Evolutionary conservation across 2,888 invertebrate species (phyloP), one percentile per base, ranked within the genome.

Genomic region (Bembecia ichneumoniformis): DNA sequence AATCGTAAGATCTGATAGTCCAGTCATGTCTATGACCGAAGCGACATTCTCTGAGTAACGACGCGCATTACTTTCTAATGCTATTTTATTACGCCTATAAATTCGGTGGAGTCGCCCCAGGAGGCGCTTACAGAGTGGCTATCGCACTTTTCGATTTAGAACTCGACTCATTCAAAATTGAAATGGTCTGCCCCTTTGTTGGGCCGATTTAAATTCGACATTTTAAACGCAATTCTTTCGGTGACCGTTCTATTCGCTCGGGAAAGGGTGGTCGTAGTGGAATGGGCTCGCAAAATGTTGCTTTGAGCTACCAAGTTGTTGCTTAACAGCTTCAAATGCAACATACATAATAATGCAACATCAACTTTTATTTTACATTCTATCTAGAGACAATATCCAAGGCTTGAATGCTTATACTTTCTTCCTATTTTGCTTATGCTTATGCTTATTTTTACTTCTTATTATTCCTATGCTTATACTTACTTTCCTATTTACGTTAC

Each of bases 21-120:
- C 17, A 14, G 28, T 43, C 51, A 45, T 45, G 47, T 47, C 43
- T 49, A 46, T 49, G 47, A 47, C 45, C 52, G 47, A 28, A 45
- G 46, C 48, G 34, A 51, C 47, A 40, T 35, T 47, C 48, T 36
- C 47, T 50, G 51, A 52, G 58, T 58, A 59, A 58, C 57, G 50
- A 56, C 52, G 50, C 50, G 48, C 61, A 63, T 68, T 71, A 73
- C 73, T 67, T 73, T 71, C 73, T 71, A 76, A 75, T 74, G 69
- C 72, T 63, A 64, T 74, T 83, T 84, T 84, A 86, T 84, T 79
- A 68, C 78, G 68, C 65, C 80, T 68, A 83, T 86, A 86, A 86
- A 84, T 82, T 74, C 73, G 70, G 71, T 66, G 65, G 79, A 79
- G 56, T 75, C 78, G 78, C 81, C 80, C 83, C 83, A 68, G 77